Conservation (phyloP, 2,113 vertebrate species). For the Odontophorus gujanensis region DNA sequence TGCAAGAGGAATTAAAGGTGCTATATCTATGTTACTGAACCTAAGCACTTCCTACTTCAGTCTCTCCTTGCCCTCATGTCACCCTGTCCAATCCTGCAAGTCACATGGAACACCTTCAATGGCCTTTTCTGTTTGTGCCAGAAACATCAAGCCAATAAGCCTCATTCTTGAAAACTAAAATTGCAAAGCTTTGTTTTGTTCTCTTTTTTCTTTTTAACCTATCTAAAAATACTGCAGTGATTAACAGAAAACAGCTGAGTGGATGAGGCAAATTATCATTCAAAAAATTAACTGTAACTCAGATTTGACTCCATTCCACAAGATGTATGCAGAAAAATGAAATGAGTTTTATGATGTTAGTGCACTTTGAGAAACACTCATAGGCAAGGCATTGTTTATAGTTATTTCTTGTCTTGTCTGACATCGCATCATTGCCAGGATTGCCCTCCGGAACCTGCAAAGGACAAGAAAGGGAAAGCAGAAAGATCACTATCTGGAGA, state of each 20-base stretch:
- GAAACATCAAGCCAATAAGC: neutral
- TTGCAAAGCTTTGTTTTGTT: neutral
- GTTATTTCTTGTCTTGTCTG: constrained; percentile 86
- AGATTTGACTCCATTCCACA: neutral
- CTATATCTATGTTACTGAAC: neutral
- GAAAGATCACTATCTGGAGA: neutral
- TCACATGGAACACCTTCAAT: neutral
- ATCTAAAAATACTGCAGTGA: neutral
- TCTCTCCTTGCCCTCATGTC: neutral
- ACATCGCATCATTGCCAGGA: constrained; percentile 90
- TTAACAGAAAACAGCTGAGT: neutral
- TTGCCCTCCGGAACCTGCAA: constrained; percentile 91
- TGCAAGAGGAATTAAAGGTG: neutral
- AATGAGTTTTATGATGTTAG: neutral
- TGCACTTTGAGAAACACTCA: constrained; percentile 78
- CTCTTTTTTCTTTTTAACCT: neutral
- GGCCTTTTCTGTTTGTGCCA: neutral
- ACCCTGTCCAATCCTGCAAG: neutral
- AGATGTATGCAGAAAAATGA: neutral
- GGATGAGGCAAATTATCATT: neutral
- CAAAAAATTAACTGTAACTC: neutral
- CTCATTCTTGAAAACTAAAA: neutral
- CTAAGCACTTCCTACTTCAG: neutral
- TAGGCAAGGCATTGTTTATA: constrained; percentile 84
- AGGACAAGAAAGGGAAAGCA: neutral